Evolutionary conservation across 2,797 vertebrate genomes (phyloP).

Genomic region (Australoheros facetus): DNA sequence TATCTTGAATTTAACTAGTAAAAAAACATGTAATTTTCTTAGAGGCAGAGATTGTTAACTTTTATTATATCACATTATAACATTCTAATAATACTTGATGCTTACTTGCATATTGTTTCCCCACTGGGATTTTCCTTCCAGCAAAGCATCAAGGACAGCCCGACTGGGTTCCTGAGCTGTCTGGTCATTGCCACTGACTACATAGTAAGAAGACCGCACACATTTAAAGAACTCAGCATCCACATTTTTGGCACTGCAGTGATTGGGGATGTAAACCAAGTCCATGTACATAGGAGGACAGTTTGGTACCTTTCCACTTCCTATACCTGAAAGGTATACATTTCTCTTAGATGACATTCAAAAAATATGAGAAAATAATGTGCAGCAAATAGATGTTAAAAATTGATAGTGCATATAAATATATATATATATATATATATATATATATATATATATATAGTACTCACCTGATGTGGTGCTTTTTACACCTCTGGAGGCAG

Average conservation of each 20-base stretch:
- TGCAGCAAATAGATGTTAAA: not conserved
- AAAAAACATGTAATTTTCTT: not conserved
- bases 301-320: conserved; percentile 85
- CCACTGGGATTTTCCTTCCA: conserved; percentile 96
- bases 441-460: not conserved
- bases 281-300: conserved; percentile 96
- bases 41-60: not conserved
- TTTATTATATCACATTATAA: not conserved
- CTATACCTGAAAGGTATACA: conserved; percentile 77
- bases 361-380: not conserved
- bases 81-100: not conserved
- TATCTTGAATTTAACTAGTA: not conserved
- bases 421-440: not conserved
- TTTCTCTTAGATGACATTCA: not conserved
- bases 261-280: conserved; percentile 97
- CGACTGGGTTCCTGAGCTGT: conserved; percentile 92
- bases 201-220: conserved; percentile 94
- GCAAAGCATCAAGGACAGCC: conserved; percentile 90
- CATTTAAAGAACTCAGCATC: conserved; percentile 96
- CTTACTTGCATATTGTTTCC: conserved; percentile 93
- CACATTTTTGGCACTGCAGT: conserved; percentile 96
- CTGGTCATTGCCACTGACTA: conserved; percentile 95
- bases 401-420: not conserved
- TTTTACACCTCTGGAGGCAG: conserved; percentile 90
- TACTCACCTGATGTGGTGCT: conserved; percentile 85